Evolutionary conservation across 2,888 invertebrate genomes (phyloP).

Genomic region (Nebria salina): DNA sequence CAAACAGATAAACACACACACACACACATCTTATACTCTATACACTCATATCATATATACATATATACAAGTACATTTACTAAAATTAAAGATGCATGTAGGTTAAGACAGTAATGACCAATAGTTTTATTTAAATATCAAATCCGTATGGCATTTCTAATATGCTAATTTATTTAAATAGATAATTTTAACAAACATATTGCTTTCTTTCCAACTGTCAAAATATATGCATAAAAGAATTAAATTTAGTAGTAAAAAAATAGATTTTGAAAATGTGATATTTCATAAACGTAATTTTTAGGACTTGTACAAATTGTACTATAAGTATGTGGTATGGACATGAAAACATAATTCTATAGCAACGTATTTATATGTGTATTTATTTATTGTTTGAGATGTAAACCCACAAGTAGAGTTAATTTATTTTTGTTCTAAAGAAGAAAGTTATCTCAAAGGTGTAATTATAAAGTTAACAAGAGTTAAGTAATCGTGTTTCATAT

Average conservation of each 20-base stretch:
- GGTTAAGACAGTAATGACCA: constrained; percentile 1
- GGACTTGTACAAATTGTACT: no score
- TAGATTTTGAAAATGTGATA: no score
- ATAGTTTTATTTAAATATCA: neutral
- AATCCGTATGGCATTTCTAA: neutral
- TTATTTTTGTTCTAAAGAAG: neutral
- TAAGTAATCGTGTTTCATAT: constrained; percentile 1
- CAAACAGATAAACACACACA: neutral
- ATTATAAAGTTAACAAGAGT: constrained; percentile 1
- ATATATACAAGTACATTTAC: neutral
- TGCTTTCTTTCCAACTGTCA: no score
- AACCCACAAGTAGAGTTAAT: neutral
- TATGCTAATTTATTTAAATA: neutral
- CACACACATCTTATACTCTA: constrained; percentile 11
- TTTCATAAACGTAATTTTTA: no score
- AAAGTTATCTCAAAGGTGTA: constrained; percentile 1
- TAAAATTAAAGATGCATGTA: neutral
- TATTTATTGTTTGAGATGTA: neutral
- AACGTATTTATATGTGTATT: neutral
- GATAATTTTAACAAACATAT: no score
- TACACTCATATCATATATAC: neutral
- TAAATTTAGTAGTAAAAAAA: no score
- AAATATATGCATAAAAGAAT: no score
- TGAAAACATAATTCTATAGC: no score
- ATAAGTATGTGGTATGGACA: no score